Evolutionary conservation across 2,888 invertebrate species (phyloP), one percentile per base, ranked within the genome.

Genomic region (Cephus rjabovi): DNA sequence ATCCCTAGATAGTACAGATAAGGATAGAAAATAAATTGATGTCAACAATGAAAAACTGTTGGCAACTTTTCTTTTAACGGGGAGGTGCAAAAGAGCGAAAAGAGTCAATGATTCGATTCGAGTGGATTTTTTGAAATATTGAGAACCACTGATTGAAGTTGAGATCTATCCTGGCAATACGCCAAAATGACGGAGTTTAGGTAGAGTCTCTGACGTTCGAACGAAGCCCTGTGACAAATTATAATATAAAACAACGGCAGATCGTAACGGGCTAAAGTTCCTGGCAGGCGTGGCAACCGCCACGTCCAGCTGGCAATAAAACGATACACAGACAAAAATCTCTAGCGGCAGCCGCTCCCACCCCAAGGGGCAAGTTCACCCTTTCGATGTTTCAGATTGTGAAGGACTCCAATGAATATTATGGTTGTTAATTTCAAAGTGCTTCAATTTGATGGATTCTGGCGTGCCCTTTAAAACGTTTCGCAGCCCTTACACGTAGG

Each of bases 191-290:
- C 40, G 40, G 15, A 23, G 40, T 9, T 56, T 56, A 56, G 23
- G 2, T 56, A 56, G 40, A 56, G 40, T 23, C 40, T 23, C 40
- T 56, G 15, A 56, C 23, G 40, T 23, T 56, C 40, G 40, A 76
- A 75, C 78, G 79, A 75, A 77, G 73, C 74, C 75, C 75, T 56
- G 40, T 81, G 82, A 84, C 83, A 80, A 84, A 83, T 84, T 84
- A 82, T 80, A 82, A 81, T 81, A 80, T 80, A 79, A 82, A 83
- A 83, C 80, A 84, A 83, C 80, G 74, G 79, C 75, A 75, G 77
- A 79, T 76, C 78, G 76, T 78, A 77, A 81, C 82, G 79, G 80
- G 77, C 76, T 71, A 15, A 56, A 56, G 40, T 56, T 56, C 40
- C 15, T 56, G 40, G 35, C 30, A 30, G 68, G 68, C 40, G 30